phyloP scores from a whole-genome alignment of 2,113 vertebrate genomes.

The Siniperca chuatsi region DNA sequence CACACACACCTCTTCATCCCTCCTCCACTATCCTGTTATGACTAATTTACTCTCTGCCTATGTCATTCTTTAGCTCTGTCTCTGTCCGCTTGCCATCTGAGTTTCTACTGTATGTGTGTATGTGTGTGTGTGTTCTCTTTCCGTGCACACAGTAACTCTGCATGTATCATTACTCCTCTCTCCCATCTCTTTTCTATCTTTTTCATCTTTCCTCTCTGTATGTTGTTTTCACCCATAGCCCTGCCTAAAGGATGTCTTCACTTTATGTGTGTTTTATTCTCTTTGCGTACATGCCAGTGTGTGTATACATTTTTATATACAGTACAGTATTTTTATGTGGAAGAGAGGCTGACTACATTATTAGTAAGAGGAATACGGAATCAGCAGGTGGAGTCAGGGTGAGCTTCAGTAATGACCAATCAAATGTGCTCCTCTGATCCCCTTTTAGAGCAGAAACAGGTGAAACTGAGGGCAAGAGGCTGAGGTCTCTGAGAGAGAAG shows the following conservation, averaged over 20 bases:
- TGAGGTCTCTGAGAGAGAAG: neutral
- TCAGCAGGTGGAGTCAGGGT: neutral
- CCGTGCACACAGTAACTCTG: slow-evolving; percentile 10
- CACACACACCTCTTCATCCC: slow-evolving; percentile 34
- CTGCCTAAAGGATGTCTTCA: slow-evolving; percentile 12
- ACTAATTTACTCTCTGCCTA: slow-evolving; percentile 64
- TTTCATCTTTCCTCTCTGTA: slow-evolving; percentile 37
- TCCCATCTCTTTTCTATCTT: slow-evolving; percentile 31
- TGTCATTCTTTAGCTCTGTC: slow-evolving; percentile 54
- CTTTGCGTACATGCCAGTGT: neutral
- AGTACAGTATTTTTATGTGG: neutral
- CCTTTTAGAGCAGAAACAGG: neutral
- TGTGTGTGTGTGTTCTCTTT: slow-evolving; percentile 7
- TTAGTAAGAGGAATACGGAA: neutral
- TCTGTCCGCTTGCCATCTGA: slow-evolving; percentile 41
- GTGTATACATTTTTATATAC: neutral
- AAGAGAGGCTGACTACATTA: neutral
- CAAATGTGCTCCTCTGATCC: neutral
- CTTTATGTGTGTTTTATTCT: neutral
- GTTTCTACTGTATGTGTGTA: slow-evolving; percentile 28
- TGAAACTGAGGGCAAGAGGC: neutral
- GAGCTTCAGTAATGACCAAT: neutral
- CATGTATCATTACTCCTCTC: slow-evolving; percentile 35
- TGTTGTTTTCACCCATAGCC: slow-evolving; percentile 13
- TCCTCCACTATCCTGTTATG: slow-evolving; percentile 59